These are phyloP conservation scores for Amiota mariae DNA, from an alignment of 2,888 invertebrate genomes.

Conservation along the genomic window DNA sequence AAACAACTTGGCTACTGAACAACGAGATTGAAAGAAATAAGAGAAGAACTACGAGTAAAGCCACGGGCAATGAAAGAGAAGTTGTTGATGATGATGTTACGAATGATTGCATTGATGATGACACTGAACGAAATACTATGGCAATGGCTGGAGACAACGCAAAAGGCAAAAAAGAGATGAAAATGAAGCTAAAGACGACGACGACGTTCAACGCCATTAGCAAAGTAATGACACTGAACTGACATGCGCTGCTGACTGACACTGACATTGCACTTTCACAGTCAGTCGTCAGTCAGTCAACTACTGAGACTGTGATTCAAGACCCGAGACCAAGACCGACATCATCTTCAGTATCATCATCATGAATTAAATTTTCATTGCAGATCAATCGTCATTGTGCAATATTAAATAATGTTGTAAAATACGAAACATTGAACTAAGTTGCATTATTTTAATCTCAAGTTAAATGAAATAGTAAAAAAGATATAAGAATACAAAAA, in stretches of 20 bases:
- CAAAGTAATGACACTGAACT: slow-evolving; percentile 33
- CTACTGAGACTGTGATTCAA: not conserved
- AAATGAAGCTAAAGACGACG: slow-evolving; percentile 39
- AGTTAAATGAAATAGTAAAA: not conserved
- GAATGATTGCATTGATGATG: slow-evolving; percentile 55
- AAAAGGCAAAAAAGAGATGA: not conserved
- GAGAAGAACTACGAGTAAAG: slow-evolving; percentile 13
- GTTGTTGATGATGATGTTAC: slow-evolving; percentile 50
- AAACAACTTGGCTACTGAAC: slow-evolving; percentile 46
- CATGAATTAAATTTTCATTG: not conserved
- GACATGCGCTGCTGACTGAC: slow-evolving; percentile 29
- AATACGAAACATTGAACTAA: slow-evolving; percentile 27
- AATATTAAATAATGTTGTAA: slow-evolving; percentile 28
- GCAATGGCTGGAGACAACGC: not conserved
- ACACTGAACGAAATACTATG: not conserved
- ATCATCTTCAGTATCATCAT: not conserved
- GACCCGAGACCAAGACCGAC: slow-evolving; percentile 4
- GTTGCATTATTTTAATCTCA: not conserved
- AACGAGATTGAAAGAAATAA: slow-evolving; percentile 37
- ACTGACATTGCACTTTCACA: slow-evolving; percentile 34
- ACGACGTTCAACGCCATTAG: slow-evolving; percentile 36
- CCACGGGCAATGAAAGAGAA: slow-evolving; percentile 43
- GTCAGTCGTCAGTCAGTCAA: not conserved
- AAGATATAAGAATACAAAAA: not conserved
- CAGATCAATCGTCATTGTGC: slow-evolving; percentile 28